Base-by-base conservation (phyloP, 1,140 invertebrate species). In the Pseudobourletiella spinata region DNA sequence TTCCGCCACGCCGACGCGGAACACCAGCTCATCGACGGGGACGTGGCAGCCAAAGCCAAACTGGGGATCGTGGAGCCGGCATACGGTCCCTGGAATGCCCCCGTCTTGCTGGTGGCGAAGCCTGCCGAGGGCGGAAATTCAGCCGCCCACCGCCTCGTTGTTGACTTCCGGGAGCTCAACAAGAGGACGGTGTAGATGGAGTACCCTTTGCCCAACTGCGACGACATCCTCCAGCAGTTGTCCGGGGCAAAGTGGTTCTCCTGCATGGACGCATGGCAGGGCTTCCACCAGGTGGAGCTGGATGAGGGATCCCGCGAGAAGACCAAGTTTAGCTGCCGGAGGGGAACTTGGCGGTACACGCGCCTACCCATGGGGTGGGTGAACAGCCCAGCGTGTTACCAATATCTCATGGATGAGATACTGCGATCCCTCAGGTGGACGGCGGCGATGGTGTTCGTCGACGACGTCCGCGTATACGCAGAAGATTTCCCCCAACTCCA, bases 171-270 rank as follows among this genome's bases (percentile, higher is more conserved):
- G 26, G 39, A 59, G 25, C 63, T 81, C 1, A 81, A 81, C 63
- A 59, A 15, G 54, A 69, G 60, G 1, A 78, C 74, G 0, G 65
- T 63, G 8, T 63, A 68, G 43, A 76, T 78, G 57, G 50, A 54
- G 16, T 79, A 73, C 65, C 79, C 78, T 67, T 59, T 83, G 1
- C 80, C 78, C 0, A 51, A 71, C 3, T 78, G 81, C 18, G 74
- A 79, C n/a, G 76, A 79, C 22, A 68, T 66, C 11, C 61, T 83
- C 1, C 60, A 73, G 25, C 60, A 52, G 3, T 61, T 82, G 1
- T 24, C 61, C 0, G 76, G 74, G 1, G 68, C 70, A 6, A 72
- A 59, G 11, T 71, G 74, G 22, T 81, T 79, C 58, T 71, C 71
- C 1, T 72, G 73, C 0, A 66, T 82, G 1, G 79, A 81, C 72